These are phyloP conservation scores for Nothura maculosa DNA, from an alignment of 2,797 vertebrate genomes.

Conservation along the genomic window DNA sequence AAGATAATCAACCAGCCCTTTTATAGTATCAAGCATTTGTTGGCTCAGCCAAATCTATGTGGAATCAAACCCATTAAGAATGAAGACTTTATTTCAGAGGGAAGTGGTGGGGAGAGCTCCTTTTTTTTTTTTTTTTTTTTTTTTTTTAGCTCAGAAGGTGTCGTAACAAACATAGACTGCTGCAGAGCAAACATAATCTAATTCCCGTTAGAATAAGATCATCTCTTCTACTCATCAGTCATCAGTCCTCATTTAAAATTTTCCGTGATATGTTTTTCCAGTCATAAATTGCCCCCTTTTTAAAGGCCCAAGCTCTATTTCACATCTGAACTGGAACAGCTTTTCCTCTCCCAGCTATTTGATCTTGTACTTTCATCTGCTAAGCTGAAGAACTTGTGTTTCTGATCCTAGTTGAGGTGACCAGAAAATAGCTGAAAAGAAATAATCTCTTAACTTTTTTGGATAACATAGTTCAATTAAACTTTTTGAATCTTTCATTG, in stretches of 20 bases:
- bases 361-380: not conserved
- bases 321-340: not conserved
- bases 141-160: not conserved
- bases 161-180: not conserved
- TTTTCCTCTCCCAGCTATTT: not conserved
- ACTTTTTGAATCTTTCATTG: not conserved
- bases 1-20: not conserved
- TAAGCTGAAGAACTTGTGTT: not conserved
- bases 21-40: fast-evolving
- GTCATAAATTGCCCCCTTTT: not conserved
- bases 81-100: not conserved
- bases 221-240: not conserved
- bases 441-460: not conserved
- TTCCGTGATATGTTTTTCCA: not conserved
- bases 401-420: not conserved
- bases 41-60: not conserved
- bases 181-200: not conserved
- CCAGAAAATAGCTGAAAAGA: not conserved
- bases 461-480: not conserved
- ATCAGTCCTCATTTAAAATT: not conserved
- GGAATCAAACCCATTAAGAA: not conserved
- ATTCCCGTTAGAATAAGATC: not conserved
- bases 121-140: not conserved
- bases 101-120: too few relatives aligned
- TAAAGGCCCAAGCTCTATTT: not conserved